Percentiles rank a stretch among this genome's conserved stretches.
These are phyloP conservation scores for Eueides isabella DNA, from an alignment of 1,140 invertebrate genomes.

Conservation along the genomic window DNA sequence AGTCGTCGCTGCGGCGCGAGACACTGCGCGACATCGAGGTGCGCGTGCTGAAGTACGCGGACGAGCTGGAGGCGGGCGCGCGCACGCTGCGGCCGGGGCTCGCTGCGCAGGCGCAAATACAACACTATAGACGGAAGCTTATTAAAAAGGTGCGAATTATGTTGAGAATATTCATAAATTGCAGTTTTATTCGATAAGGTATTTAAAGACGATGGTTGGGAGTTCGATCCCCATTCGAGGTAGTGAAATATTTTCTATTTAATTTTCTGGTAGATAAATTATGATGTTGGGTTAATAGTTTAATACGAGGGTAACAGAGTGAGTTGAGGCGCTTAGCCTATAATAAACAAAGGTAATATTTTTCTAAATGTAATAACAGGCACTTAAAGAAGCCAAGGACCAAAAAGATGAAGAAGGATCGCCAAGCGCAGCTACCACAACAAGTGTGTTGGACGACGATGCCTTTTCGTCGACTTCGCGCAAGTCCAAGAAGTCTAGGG, in stretches of 20 bases:
- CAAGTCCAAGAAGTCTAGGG: constrained; percentile 78
- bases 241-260: no score
- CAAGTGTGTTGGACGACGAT: constrained; percentile 56
- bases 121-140: constrained; percentile 95
- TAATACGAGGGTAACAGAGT: neutral
- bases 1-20: constrained; percentile 87
- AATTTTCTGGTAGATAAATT: no score
- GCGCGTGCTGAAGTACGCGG: constrained; percentile 97
- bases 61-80: constrained; percentile 95
- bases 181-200: neutral
- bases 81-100: constrained; percentile 90
- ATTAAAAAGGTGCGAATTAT: constrained; percentile 92
- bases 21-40: constrained; percentile 96
- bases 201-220: no score
- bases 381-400: constrained; percentile 55
- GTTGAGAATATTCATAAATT: neutral
- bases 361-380: constrained; percentile 42
- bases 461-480: constrained; percentile 63
- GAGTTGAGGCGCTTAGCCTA: no score
- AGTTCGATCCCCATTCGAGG: no score
- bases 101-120: constrained; percentile 90
- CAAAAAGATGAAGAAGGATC: constrained; percentile 39
- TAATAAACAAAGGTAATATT: neutral
- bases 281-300: no score
- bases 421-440: constrained; percentile 16